phyloP scores from a whole-genome alignment of 1,140 invertebrate species.

The Plutomurus gul region DNA sequence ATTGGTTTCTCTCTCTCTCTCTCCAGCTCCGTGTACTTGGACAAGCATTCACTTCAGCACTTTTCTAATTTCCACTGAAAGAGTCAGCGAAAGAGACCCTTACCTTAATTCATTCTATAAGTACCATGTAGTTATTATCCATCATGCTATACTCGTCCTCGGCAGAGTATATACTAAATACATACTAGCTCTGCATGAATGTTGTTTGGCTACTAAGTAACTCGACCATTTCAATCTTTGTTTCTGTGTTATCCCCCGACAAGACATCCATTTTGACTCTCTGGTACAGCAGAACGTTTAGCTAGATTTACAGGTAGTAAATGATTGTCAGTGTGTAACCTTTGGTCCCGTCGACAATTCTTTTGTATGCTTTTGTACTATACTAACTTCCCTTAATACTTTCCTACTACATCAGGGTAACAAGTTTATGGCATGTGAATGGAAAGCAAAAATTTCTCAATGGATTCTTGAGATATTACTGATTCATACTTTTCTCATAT shows the following conservation, averaged over 20 bases:
- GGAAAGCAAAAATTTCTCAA: slow-evolving; percentile 13
- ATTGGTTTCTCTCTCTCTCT: too few species aligned
- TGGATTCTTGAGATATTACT: slow-evolving; percentile 9
- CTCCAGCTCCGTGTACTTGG: too few species aligned
- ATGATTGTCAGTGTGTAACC: neutral
- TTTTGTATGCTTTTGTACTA: neutral
- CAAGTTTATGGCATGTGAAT: slow-evolving; percentile 17
- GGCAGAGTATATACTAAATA: neutral
- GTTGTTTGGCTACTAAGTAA: neutral
- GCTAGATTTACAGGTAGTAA: neutral
- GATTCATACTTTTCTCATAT: slow-evolving; percentile 29
- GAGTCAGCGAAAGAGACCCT: slow-evolving; percentile 24
- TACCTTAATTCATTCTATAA: slow-evolving; percentile 38
- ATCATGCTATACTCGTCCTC: slow-evolving; percentile 22
- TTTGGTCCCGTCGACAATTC: neutral
- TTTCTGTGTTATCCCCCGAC: neutral
- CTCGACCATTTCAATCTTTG: neutral
- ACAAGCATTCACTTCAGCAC: too few species aligned
- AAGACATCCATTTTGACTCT: too few species aligned
- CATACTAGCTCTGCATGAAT: neutral
- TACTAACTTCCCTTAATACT: too few species aligned
- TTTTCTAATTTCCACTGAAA: neutral
- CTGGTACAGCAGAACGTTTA: too few species aligned
- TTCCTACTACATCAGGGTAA: neutral
- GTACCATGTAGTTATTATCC: slow-evolving; percentile 40